These are phyloP conservation scores for Saxidomus purpurata DNA, from an alignment of 1,140 invertebrate genomes.

Conservation along the genomic window DNA sequence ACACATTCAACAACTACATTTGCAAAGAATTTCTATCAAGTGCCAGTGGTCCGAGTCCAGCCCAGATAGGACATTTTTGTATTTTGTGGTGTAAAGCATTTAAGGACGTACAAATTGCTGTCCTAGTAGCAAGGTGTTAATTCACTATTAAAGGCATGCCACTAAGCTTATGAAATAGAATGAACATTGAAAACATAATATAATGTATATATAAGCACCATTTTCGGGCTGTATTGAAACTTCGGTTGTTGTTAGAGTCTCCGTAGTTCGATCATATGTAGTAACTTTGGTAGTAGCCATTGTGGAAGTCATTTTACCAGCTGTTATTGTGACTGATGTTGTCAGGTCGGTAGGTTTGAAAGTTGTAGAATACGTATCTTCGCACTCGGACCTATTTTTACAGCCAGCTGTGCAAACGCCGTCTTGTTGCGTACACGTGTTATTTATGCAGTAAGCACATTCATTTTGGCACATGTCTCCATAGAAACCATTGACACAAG, in stretches of 20 bases:
- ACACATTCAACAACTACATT: too few relatives aligned
- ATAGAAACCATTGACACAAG: not conserved
- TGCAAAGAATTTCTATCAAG: too few relatives aligned
- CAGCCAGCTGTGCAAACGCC: not conserved
- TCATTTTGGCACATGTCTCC: not conserved
- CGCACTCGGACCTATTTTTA: not conserved
- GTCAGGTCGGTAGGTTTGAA: not conserved
- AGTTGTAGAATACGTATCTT: not conserved
- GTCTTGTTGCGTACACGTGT: not conserved
- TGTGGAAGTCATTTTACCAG: not conserved
- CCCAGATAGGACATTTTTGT: too few relatives aligned
- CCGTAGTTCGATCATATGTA: not conserved
- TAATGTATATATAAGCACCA: too few relatives aligned
- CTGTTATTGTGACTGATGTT: not conserved
- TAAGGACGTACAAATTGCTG: too few relatives aligned
- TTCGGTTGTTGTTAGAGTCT: not conserved
- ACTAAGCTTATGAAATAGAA: too few relatives aligned
- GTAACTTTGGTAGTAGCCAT: not conserved
- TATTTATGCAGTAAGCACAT: not conserved
- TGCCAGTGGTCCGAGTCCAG: too few relatives aligned
- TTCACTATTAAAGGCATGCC: too few relatives aligned
- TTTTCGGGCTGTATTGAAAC: not conserved
- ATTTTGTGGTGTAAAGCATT: too few relatives aligned
- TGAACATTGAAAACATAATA: too few relatives aligned
- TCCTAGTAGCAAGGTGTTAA: too few relatives aligned